Evolutionary conservation across 2,797 vertebrate species (phyloP), one percentile per base, ranked within the genome.

Genomic region (Pteronotus mesoamericanus): DNA sequence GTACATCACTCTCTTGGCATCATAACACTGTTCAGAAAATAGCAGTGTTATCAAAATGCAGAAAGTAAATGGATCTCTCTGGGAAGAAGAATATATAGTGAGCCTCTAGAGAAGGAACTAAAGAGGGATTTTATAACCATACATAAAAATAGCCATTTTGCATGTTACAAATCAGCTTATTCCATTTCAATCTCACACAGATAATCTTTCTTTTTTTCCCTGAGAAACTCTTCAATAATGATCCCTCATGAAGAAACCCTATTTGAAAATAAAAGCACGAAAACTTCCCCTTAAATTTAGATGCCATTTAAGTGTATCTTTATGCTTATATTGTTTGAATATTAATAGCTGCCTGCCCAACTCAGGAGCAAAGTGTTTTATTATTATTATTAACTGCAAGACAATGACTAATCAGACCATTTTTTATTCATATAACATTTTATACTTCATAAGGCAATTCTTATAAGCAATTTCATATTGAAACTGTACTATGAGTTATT

Each of bases 231-330:
- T 94, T 86, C 26, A 82, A 42, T 66, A 94, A 87, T 82, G 18
- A 88, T 84, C 37, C 59, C n/a, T 91, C 37, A 86, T 55, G 78
- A 94, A 78, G 39, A 92, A 79, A 88, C 0, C 3, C 34, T 85
- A 57, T 87, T 93, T 88, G 77, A 95, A 95, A 94, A 96, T 24
- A 15, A 64, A 91, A 96, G 85, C n/a, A 55, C 24, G 84, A 59
- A 82, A 79, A 61, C 0, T 86, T 94, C 79, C 66, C 88, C 84
- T 92, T 89, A 75, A 86, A 72, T 83, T 92, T 75, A 34, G 14
- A 74, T 88, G 53, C 2, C n/a, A 53, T 57, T 86, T 64, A 57
- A 55, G 66, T 83, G 78, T 87, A 84, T 55, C 42, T 69, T 89
- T 86, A 59, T 42, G 32, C 32, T 74, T 79, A 29, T 9, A 42